These are phyloP conservation scores for Phoebastria nigripes DNA, from an alignment of 2,797 vertebrate species.

Conservation along the genomic window DNA sequence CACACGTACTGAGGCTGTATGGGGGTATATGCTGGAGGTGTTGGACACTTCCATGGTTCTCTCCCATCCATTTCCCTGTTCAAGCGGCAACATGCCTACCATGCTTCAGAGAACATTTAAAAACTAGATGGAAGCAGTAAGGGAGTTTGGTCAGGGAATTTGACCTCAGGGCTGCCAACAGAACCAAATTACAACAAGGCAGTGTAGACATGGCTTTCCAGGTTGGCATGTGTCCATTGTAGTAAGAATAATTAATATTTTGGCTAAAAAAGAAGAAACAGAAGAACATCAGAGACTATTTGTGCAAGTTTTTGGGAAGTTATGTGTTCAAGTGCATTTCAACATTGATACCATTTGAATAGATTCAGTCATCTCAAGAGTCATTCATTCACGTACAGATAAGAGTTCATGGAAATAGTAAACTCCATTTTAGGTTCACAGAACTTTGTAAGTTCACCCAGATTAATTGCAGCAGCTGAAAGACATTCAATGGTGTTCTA, in stretches of 20 bases:
- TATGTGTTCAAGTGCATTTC: background rate
- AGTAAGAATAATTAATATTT: background rate
- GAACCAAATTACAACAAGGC: background rate
- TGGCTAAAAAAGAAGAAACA: background rate
- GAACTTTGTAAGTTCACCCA: background rate
- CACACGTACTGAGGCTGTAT: background rate
- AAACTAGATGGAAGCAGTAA: background rate
- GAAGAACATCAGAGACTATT: background rate
- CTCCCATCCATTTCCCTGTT: background rate
- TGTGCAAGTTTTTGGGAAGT: background rate
- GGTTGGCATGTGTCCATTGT: background rate
- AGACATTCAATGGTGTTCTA: background rate
- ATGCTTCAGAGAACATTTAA: background rate
- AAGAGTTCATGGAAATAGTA: background rate
- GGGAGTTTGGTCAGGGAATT: background rate
- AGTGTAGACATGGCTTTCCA: background rate
- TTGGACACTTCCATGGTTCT: background rate
- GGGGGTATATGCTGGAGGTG: background rate
- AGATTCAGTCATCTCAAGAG: background rate
- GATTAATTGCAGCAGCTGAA: background rate
- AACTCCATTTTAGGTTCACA: conserved; percentile 2
- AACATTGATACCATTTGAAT: background rate
- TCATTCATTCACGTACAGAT: background rate
- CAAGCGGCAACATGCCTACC: background rate
- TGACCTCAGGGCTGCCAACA: background rate